Evolutionary conservation across 2,113 vertebrate species (phyloP), one percentile per base, ranked within the genome.

Genomic region (Willisornis vidua): DNA sequence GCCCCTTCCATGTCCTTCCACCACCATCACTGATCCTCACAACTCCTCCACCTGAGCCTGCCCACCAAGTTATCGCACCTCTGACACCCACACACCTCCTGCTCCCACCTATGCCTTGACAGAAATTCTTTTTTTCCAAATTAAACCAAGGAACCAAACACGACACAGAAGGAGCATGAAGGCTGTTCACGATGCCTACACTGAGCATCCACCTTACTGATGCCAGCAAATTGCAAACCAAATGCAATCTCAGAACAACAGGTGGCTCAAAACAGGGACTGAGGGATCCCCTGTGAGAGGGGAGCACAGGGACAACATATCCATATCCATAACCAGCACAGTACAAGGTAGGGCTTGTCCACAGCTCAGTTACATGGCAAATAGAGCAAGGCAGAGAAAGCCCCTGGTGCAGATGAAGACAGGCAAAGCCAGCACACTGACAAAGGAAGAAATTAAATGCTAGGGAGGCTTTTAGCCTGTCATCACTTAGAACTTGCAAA

Each of bases 401-500:
- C 20, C 48, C 70, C 43, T 5, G 8, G 77, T 62, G 72, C 55
- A 70, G 49, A 33, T 22, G 62, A 23, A 51, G 12, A 19, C 66
- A 46, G 39, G 66, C 65, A 75, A 63, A 85, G 57, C 43, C 74
- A 72, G 58, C 57, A 61, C 70, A 10, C 41, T 68, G 82, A 55
- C 77, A 75, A 28, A 12, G 70, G 49, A 61, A 87, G 45, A 73
- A 65, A 76, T 24, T 7, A 78, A 76, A 72, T 35, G 13, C 67
- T 41, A 22, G 39, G 66, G 41, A 90, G 58, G 46, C 45, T 41
- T 79, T 48, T 29, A 71, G 66, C 19, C 75, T 92, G 91, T 93
- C 79, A 37, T 92, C 85, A 19, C 81, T 49, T 39, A 28, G 22
- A 82, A 67, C 62, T 59, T 82, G 49, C 67, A 49, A 68, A 79